These are phyloP conservation scores for Gymnothorax reevesii DNA, from an alignment of 2,797 vertebrate genomes.

Conservation along the genomic window DNA sequence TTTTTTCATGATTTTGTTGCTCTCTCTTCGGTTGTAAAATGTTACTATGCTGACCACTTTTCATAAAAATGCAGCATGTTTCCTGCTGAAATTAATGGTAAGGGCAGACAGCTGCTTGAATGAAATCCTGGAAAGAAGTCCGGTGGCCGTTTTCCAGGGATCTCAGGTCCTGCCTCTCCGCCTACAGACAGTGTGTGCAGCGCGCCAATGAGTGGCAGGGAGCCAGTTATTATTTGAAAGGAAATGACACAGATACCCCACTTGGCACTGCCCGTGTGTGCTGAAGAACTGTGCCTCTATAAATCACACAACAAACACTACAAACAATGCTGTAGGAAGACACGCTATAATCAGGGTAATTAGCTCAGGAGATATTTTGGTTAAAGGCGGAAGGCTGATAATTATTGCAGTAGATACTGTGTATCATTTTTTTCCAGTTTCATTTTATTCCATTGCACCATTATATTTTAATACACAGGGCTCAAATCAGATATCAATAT, in stretches of 20 bases:
- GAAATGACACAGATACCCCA: neutral
- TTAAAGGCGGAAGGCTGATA: neutral
- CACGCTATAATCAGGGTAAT: neutral
- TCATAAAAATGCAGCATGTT: constrained; percentile 6
- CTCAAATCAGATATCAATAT: neutral
- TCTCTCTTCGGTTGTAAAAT: neutral
- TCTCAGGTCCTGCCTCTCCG: neutral
- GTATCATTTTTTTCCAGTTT: neutral
- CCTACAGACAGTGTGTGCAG: neutral
- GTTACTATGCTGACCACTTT: neutral
- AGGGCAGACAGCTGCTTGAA: constrained; percentile 18
- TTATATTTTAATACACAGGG: neutral
- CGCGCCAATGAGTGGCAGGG: neutral
- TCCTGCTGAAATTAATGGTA: constrained; percentile 12
- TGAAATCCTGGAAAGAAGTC: constrained; percentile 1
- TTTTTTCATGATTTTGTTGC: neutral
- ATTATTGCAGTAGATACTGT: neutral
- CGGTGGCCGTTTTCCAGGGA: neutral
- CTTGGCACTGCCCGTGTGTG: neutral
- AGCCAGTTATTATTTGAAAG: neutral
- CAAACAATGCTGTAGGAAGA: neutral
- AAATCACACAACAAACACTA: neutral
- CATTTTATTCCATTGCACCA: neutral
- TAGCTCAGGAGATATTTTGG: neutral
- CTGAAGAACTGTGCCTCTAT: neutral